Conservation (phyloP, 1,140 invertebrate species). For the Neodiprion pinetum region DNA sequence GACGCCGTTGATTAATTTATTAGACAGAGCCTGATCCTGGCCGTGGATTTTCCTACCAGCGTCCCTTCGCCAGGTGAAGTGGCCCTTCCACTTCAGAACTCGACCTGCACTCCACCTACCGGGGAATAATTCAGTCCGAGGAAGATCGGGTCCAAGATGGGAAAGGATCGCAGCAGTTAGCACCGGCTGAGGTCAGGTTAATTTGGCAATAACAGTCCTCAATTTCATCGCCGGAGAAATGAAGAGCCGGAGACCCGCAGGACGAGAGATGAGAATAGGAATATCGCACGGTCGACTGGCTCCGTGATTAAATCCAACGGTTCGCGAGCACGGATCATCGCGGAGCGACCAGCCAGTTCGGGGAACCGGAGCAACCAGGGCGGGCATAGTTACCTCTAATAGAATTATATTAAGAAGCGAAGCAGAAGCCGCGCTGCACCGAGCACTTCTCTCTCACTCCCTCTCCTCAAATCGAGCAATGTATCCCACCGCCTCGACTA, state of each 20-base stretch:
- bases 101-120: no score
- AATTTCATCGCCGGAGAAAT: background rate
- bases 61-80: no score
- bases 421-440: background rate
- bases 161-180: background rate
- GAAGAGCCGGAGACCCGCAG: conserved; percentile 22
- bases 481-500: no score
- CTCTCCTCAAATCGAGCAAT: background rate
- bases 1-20: background rate
- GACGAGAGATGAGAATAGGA: conserved; percentile 30
- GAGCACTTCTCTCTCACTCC: conserved; percentile 4
- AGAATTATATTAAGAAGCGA: conserved; percentile 61
- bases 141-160: no score
- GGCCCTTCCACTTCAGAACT: no score
- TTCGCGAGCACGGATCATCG: conserved; percentile 10
- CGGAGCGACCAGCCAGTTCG: conserved; percentile 28
- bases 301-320: conserved; percentile 60
- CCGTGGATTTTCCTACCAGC: no score
- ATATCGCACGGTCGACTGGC: conserved; percentile 54
- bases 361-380: conserved; percentile 42
- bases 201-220: background rate
- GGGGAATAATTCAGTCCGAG: no score
- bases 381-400: conserved; percentile 61
- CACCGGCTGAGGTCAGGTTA: background rate
- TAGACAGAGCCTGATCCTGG: background rate